Base-by-base conservation (phyloP, 1,140 invertebrate genomes). In the Drosophila pruinosa region DNA sequence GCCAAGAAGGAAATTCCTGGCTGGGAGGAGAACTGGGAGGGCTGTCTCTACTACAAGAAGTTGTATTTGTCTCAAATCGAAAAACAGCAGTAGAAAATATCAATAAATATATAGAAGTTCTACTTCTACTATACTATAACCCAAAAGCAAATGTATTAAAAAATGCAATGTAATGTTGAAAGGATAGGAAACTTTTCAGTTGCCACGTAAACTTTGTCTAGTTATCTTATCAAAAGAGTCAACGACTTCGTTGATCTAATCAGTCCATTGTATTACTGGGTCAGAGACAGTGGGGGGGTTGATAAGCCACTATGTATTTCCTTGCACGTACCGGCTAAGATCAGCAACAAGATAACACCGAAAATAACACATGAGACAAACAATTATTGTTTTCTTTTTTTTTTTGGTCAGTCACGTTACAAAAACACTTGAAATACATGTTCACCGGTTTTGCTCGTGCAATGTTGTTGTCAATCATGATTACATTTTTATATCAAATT, bases 21-120 rank as follows among this genome's bases (percentile, higher is more conserved):
- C 10, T 96, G 96, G 90, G 94, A 95, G 74, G 93, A 94, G 31
- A 96, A 97, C 78, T 68, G 92, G 92, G 7, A 92, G 14, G 93
- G 93, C 1, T 83, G 78, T 89, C 38, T 92, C 6, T 91, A 91
- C 14, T 93, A 93, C 90, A 93, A 93, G 36, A 68, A 82, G 0
- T 12, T 70, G 38, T 73, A 81, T 61, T 39, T 82, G 24, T 52
- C 53, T 8, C 31, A 39, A 3, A 34, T 73, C 7, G 10, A 38
- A 14, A 15, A 41, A 5, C 7, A n/a, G 14, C 10, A 26, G 7
- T 6, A 6, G 1, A 3, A 24, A 26, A 48, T 19, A 26, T 22
- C n/a, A n/a, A n/a, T n/a, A n/a, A n/a, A n/a, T n/a, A n/a, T n/a
- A n/a, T n/a, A n/a, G n/a, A n/a, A n/a, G n/a, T 22, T 10, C 6